Base-by-base conservation (phyloP, 2,888 invertebrate genomes). In the Pherbina coryleti region DNA sequence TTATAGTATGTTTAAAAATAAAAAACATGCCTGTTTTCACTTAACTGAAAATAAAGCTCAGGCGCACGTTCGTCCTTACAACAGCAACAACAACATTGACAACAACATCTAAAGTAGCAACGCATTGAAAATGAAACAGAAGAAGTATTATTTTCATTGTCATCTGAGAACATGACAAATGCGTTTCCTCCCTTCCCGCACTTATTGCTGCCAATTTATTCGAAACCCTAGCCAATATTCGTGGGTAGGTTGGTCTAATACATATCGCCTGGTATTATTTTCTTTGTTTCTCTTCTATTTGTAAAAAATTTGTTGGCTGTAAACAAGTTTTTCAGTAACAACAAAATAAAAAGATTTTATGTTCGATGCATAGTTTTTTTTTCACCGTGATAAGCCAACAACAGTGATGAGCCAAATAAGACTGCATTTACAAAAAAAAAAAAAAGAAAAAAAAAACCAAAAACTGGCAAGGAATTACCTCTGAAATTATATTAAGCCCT, bases 121-220 rank as follows among this genome's bases (percentile, higher is more conserved):
- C 60, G 60, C 60, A 66, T 19, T 31, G 64, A 66, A 64, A 66
- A 31, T 66, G 64, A 19, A 66, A 66, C 64, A 34, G 64, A 34
- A 66, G 31, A 66, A 66, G 64, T 66, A 66, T 31, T 66, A 34
- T 66, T 66, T 66, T 66, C 64, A 66, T 66, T 66, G 64, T 31
- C 64, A 66, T 66, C 64, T 28, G 31, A 66, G 64, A 66, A 66
- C 64, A 66, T 66, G 64, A 66, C 64, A 66, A 37, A 66, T 66
- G 64, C 34, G 28, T 66, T 66, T 66, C 25, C 34, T 9, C 31
- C n/a, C 34, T 66, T 19, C n/a, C 19, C 3, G 9, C 34, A 8
- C n/a, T 31, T 66, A 5, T 17, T 34, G 9, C 19, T 28, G 11
- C 28, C 34, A 66, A 34, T 19, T 28, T 28, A 3, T 28, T 34